These are phyloP conservation scores for Gadopsis marmoratus DNA, from an alignment of 2,797 vertebrate species.

Conservation along the genomic window DNA sequence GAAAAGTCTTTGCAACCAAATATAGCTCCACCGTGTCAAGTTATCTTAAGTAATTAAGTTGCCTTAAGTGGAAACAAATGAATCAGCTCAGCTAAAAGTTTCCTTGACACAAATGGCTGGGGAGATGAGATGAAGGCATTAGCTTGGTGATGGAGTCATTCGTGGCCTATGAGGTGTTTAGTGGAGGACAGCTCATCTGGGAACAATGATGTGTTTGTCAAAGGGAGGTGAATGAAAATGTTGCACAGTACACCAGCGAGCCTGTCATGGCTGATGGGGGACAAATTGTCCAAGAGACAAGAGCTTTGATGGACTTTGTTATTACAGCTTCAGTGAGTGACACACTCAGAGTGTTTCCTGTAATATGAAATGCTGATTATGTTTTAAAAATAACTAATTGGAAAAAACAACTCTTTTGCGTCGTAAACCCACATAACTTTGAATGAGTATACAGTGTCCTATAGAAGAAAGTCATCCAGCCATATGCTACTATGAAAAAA, in stretches of 20 bases:
- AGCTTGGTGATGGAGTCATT: constrained; percentile 63
- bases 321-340: constrained; percentile 38
- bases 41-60: constrained; percentile 43
- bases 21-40: constrained; percentile 14
- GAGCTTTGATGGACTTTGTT: constrained; percentile 58
- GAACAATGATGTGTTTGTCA: constrained; percentile 69
- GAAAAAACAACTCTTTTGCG: constrained; percentile 16
- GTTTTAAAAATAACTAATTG: constrained; percentile 35
- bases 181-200: constrained; percentile 66
- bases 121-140: constrained; percentile 64
- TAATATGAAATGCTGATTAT: constrained; percentile 5
- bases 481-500: constrained; percentile 74
- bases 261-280: constrained; percentile 62
- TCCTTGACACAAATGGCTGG: constrained; percentile 55
- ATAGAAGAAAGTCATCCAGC: constrained; percentile 77
- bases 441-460: constrained; percentile 69
- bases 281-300: constrained; percentile 61
- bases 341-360: constrained; percentile 31
- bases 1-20: constrained; percentile 21
- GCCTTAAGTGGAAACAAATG: constrained; percentile 58
- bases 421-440: constrained; percentile 61
- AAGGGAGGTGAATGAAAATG: constrained; percentile 61
- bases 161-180: constrained; percentile 65
- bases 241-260: constrained; percentile 51
- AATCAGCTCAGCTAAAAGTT: constrained; percentile 50